phyloP scores from a whole-genome alignment of 2,888 invertebrate genomes.

The Hemithea aestivaria region DNA sequence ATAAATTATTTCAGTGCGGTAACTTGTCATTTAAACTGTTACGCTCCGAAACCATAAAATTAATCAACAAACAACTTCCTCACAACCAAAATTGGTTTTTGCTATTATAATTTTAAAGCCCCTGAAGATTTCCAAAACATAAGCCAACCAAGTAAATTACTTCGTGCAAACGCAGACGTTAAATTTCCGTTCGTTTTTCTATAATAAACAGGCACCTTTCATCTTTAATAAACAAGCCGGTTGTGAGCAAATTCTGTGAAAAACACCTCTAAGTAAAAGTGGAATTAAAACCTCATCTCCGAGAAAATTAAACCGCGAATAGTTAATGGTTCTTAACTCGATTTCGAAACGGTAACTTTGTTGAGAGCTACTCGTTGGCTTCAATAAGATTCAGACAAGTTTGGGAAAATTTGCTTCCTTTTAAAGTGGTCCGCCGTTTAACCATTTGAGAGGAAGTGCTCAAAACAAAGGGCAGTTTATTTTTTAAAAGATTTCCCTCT shows the following conservation, averaged over 20 bases:
- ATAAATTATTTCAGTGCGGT: background rate
- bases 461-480: slow-evolving; percentile 38
- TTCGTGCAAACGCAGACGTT: slow-evolving; percentile 16
- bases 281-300: slow-evolving; percentile 65
- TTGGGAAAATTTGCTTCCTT: slow-evolving; percentile 58
- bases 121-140: slow-evolving; percentile 18
- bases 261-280: slow-evolving; percentile 48
- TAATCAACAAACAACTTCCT: slow-evolving; percentile 1
- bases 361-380: slow-evolving; percentile 59
- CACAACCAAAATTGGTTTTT: slow-evolving; percentile 1
- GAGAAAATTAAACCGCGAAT: slow-evolving; percentile 68
- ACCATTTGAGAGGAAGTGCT: slow-evolving; percentile 37
- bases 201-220: slow-evolving; percentile 35
- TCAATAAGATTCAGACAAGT: slow-evolving; percentile 64
- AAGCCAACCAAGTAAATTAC: slow-evolving; percentile 19
- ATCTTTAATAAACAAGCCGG: slow-evolving; percentile 43
- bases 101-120: slow-evolving; percentile 8
- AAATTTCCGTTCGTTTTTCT: slow-evolving; percentile 27
- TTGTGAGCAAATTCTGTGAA: slow-evolving; percentile 34
- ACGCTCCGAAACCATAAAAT: background rate
- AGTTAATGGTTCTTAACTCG: slow-evolving; percentile 72
- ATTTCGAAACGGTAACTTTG: slow-evolving; percentile 68
- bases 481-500: slow-evolving; percentile 32
- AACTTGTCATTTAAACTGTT: background rate
- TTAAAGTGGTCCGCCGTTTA: slow-evolving; percentile 49